A percentile compares a stretch with the other conserved stretches of the same genome.
phyloP scores from a whole-genome alignment of 2,888 invertebrate genomes.

The Baccha elongata region DNA sequence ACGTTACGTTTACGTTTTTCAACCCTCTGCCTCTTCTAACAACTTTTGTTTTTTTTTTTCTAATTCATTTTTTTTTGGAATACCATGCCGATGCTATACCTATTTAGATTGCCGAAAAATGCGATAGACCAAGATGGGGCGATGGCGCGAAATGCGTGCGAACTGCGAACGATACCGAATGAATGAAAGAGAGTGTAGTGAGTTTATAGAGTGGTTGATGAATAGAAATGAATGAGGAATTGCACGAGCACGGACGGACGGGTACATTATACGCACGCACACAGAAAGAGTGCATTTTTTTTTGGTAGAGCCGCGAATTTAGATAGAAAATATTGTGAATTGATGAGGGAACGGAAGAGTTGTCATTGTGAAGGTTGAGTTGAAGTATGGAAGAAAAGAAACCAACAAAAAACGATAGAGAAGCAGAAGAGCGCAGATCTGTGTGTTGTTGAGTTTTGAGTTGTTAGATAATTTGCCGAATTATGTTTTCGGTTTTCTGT shows the following conservation, averaged over 20 bases:
- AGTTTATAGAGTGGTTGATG: conserved; percentile 46
- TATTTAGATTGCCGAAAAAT: conserved; percentile 73
- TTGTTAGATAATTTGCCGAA: conserved; percentile 69
- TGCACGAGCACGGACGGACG: conserved; percentile 70
- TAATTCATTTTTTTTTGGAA: conserved; percentile 28
- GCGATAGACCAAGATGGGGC: conserved; percentile 76
- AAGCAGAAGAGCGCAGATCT: conserved; percentile 22
- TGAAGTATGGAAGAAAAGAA: conserved; percentile 29
- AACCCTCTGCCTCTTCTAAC: conserved; percentile 41
- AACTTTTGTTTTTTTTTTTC: conserved; percentile 30
- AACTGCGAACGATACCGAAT: too few species aligned
- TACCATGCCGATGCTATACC: not conserved
- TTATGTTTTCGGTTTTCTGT: conserved; percentile 65
- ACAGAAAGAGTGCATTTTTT: conserved; percentile 73
- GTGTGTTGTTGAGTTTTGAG: too few species aligned
- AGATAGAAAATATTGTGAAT: not conserved
- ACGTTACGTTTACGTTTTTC: conserved; percentile 40
- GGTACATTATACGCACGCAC: conserved; percentile 70
- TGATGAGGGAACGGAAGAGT: not conserved
- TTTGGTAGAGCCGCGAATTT: conserved; percentile 41
- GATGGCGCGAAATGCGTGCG: conserved; percentile 77
- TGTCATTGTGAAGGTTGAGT: not conserved
- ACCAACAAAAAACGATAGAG: conserved; percentile 7
- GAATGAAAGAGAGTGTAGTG: conserved; percentile 60
- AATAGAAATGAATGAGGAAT: conserved; percentile 65